These are phyloP conservation scores for Myripristis jacobus DNA, from an alignment of 2,797 vertebrate species.

Conservation along the genomic window DNA sequence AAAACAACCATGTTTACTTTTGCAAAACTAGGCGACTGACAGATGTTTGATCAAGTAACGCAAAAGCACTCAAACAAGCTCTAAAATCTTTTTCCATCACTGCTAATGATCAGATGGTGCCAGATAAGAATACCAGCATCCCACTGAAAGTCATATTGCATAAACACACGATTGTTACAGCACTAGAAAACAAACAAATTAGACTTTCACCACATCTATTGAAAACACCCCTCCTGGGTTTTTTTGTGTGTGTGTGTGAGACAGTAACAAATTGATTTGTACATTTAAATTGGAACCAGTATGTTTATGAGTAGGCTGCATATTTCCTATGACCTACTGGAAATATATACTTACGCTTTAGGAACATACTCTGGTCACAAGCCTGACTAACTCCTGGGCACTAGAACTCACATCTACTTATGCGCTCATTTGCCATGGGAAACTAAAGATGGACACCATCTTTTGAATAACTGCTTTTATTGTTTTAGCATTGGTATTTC, in stretches of 20 bases:
- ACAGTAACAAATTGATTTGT: constrained; percentile 25
- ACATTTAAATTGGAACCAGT: constrained; percentile 5
- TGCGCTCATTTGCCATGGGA: neutral
- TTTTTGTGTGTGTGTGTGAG: neutral
- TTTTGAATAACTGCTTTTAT: too few species aligned
- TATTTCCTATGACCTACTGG: neutral
- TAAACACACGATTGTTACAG: constrained; percentile 18
- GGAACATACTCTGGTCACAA: neutral
- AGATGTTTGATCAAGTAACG: constrained; percentile 61
- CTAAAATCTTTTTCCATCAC: constrained; percentile 1
- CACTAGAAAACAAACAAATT: constrained; percentile 25
- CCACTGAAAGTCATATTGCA: constrained; percentile 8
- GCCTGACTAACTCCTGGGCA: neutral
- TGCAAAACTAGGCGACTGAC: constrained; percentile 58
- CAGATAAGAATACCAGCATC: constrained; percentile 20
- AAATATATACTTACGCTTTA: neutral
- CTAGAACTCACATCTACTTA: neutral
- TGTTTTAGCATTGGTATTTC: too few species aligned
- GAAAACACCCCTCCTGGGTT: neutral
- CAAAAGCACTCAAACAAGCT: constrained; percentile 20
- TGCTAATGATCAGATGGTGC: neutral
- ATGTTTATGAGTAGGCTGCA: neutral
- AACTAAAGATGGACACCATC: neutral
- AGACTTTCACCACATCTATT: constrained; percentile 6
- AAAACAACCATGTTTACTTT: constrained; percentile 66